phyloP scores from a whole-genome alignment of 2,888 invertebrate genomes.

The Plutella xylostella region DNA sequence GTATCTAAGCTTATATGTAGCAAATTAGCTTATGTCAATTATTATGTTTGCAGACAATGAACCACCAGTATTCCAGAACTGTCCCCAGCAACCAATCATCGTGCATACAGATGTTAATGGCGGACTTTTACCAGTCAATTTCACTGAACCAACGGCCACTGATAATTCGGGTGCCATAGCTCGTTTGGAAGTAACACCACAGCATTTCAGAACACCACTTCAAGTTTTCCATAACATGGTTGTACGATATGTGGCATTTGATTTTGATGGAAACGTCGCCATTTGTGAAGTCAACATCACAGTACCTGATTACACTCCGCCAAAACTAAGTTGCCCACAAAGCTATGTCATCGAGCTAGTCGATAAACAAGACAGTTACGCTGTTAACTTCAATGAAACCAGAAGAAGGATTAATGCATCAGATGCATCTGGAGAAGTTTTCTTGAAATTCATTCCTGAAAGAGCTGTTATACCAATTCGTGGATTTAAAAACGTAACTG shows the following conservation, averaged over 20 bases:
- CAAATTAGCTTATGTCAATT: too few relatives aligned
- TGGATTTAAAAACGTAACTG: slow-evolving; percentile 92
- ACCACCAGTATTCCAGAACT: slow-evolving; percentile 96
- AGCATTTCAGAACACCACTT: slow-evolving; percentile 89
- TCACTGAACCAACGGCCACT: slow-evolving; percentile 92
- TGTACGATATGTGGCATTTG: slow-evolving; percentile 95
- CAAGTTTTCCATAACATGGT: slow-evolving; percentile 91
- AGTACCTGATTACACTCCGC: slow-evolving; percentile 93
- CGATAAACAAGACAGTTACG: slow-evolving; percentile 89
- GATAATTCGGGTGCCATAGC: slow-evolving; percentile 97
- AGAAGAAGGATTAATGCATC: slow-evolving; percentile 85
- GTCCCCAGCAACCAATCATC: slow-evolving; percentile 91
- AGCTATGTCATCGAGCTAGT: slow-evolving; percentile 94
- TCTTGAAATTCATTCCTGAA: slow-evolving; percentile 84
- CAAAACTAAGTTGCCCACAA: slow-evolving; percentile 90
- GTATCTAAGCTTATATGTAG: background rate
- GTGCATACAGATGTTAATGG: slow-evolving; percentile 91
- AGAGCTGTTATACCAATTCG: slow-evolving; percentile 87
- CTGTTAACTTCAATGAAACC: slow-evolving; percentile 93
- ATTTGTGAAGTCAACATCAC: slow-evolving; percentile 97
- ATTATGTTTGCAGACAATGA: slow-evolving; percentile 88
- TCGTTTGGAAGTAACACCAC: slow-evolving; percentile 91
- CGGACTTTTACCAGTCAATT: slow-evolving; percentile 90
- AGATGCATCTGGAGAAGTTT: slow-evolving; percentile 90
- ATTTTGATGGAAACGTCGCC: slow-evolving; percentile 97